phyloP scores from a whole-genome alignment of 1,140 invertebrate genomes.

The Papilio machaon region DNA sequence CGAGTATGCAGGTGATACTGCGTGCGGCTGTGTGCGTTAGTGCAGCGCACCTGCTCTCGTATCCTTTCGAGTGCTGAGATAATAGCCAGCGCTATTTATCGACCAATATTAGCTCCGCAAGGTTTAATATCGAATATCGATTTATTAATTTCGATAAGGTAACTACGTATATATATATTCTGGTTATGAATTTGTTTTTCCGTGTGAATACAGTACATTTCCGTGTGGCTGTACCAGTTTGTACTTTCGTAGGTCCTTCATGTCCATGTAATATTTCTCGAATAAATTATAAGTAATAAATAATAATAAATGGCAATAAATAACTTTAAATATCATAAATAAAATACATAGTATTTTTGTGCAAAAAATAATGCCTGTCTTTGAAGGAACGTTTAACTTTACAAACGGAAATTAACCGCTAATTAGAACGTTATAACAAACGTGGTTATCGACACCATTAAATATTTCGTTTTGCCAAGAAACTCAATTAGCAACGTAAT shows the following conservation, averaged over 20 bases:
- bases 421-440: constrained; percentile 21
- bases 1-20: constrained; percentile 16
- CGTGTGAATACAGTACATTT: neutral
- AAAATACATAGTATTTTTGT: neutral
- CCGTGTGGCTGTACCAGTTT: neutral
- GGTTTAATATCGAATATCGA: constrained; percentile 28
- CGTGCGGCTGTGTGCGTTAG: neutral
- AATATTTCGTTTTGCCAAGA: constrained; percentile 13
- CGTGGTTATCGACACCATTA: constrained; percentile 1
- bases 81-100: constrained; percentile 13
- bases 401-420: neutral
- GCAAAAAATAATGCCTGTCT: neutral
- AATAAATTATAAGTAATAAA: neutral
- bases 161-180: neutral
- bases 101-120: constrained; percentile 7
- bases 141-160: constrained; percentile 21
- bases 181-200: neutral
- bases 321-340: neutral
- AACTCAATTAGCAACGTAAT: constrained; percentile 27
- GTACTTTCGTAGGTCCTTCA: neutral
- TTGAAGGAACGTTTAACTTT: neutral
- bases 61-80: constrained; percentile 22
- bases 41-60: constrained; percentile 23
- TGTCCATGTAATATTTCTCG: neutral
- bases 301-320: neutral